phyloP scores from a whole-genome alignment of 2,888 invertebrate genomes.

The Crioceris asparagi region DNA sequence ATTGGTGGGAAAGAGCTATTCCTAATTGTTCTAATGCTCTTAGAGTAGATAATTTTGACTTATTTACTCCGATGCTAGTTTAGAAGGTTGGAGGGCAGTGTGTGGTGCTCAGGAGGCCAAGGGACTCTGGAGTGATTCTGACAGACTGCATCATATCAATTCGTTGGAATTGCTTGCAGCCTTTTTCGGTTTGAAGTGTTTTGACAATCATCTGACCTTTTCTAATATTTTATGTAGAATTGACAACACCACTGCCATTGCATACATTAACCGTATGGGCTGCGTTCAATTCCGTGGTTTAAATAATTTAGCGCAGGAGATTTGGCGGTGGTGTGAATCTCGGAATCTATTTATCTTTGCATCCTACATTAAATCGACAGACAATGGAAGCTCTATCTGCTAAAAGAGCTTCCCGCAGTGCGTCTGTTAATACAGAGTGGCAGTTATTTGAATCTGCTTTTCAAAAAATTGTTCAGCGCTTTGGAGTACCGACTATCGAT shows the following conservation, averaged over 20 bases:
- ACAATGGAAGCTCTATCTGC: too few relatives aligned
- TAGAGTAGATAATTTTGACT: constrained; percentile 2
- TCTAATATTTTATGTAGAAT: constrained; percentile 1
- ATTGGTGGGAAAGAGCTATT: constrained; percentile 17
- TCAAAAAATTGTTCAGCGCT: constrained; percentile 4
- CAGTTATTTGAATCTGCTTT: constrained; percentile 1
- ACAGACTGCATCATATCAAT: constrained; percentile 1
- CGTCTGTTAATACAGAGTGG: constrained; percentile 6
- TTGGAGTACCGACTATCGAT: constrained; percentile 4
- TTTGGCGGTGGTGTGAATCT: constrained; percentile 4
- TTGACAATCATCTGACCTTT: not conserved
- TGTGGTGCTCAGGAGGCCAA: not conserved
- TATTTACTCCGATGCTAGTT: not conserved
- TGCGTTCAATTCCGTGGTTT: not conserved
- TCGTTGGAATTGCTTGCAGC: constrained; percentile 2
- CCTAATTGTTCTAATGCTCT: constrained; percentile 5
- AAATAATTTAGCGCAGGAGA: not conserved
- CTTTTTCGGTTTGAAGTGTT: constrained; percentile 1
- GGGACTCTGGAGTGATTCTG: not conserved
- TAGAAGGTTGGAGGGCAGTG: not conserved
- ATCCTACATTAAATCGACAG: not conserved
- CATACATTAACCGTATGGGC: constrained; percentile 1
- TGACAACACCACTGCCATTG: constrained; percentile 2
- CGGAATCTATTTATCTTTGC: constrained; percentile 1
- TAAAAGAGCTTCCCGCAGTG: not conserved